Evolutionary conservation across 2,113 vertebrate species (phyloP), one percentile per base, ranked within the genome.

Genomic region (Ammodytes dubius): DNA sequence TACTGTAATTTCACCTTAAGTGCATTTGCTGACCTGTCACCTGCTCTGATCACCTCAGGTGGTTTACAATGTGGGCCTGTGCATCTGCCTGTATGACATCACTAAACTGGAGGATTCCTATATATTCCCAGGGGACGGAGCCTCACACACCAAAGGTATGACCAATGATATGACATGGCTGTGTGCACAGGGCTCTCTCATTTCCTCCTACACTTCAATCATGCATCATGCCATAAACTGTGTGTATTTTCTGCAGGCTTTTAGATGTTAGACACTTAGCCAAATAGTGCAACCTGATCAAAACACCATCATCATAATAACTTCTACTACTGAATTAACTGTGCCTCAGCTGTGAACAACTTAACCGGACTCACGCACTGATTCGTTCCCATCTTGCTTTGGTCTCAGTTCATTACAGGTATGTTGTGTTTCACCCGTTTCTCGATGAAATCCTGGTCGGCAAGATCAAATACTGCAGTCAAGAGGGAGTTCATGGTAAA

Each of bases 111-210:
- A 99, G 43, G 98, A 99, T 4, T 97, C 98, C 0, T 99, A 97
- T 37, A 98, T 99, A 85, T 99, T 99, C 86, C 98, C 98, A 0
- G 98, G 98, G 7, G 97, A 99, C 4, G 97, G 98, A 8, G 98
- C 98, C 0, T 98, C 98, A 0, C 98, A 99, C 81, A 99, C 97
- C 17, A 99, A 98, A 96, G 98, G 98, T 98, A 82, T 4, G 52
- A 17, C 27, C 27, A 27, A 27, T 7, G 52, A 19, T 0, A 13
- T 27, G 37, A 19, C 10, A 6, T 5, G 5, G 53, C 43, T 27
- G 27, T 56, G 14, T 45, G 11, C 37, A 19, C 2, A 0, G n/a
- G n/a, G 3, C 27, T 15, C 7, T 47, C 63, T 57, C 3, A 19
- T 47, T 40, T 40, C 11, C 12, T 50, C 40, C 7, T 8, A 5